A percentile compares a stretch with the other conserved stretches of the same genome.
Evolutionary conservation across 53 echinoderm and acorn worm genomes (phyloP).

Genomic region (Pentamera pediparva): DNA sequence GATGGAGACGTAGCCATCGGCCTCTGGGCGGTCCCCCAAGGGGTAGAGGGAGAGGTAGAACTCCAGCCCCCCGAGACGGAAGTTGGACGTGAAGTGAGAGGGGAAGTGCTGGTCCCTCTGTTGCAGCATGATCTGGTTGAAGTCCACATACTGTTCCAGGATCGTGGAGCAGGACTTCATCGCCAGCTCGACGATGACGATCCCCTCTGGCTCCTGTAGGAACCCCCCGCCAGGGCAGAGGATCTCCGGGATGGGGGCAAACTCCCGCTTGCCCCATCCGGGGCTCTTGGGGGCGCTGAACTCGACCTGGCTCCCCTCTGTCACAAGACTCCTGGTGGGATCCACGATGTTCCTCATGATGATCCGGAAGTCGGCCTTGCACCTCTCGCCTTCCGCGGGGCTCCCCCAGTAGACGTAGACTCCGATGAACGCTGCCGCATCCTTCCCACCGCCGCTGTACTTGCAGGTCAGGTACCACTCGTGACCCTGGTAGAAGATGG

Average conservation of each 20-base stretch:
- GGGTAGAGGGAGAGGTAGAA: slow-evolving; percentile 94
- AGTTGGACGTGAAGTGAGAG: slow-evolving; percentile 90
- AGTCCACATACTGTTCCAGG: slow-evolving; percentile 79
- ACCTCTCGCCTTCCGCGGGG: slow-evolving; percentile 69
- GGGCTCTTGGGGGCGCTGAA: slow-evolving; percentile 82
- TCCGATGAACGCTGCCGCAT: slow-evolving; percentile 62
- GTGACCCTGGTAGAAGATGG: slow-evolving; percentile 86
- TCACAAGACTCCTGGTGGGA: slow-evolving; percentile 82
- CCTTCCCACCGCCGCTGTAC: slow-evolving; percentile 56
- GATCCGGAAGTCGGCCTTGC: slow-evolving; percentile 83
- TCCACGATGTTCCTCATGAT: slow-evolving; percentile 82
- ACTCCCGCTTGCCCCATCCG: slow-evolving; percentile 94
- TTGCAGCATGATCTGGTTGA: slow-evolving; percentile 65
- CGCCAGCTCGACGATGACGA: slow-evolving; percentile 86
- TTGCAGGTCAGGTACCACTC: slow-evolving; percentile 94
- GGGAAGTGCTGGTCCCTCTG: slow-evolving; percentile 67
- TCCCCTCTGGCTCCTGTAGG: slow-evolving; percentile 72
- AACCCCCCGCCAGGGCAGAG: slow-evolving; percentile 74
- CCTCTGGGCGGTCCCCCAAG: slow-evolving; percentile 84
- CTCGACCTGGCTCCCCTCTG: slow-evolving; percentile 83
- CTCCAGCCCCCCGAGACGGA: slow-evolving; percentile 70
- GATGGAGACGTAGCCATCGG: slow-evolving; percentile 81
- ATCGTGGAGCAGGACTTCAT: slow-evolving; percentile 80
- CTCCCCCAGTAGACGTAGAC: slow-evolving; percentile 88
- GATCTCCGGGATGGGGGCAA: slow-evolving; percentile 74